Base-by-base conservation (phyloP, 2,888 invertebrate species). In the Latrodectus hesperus region DNA sequence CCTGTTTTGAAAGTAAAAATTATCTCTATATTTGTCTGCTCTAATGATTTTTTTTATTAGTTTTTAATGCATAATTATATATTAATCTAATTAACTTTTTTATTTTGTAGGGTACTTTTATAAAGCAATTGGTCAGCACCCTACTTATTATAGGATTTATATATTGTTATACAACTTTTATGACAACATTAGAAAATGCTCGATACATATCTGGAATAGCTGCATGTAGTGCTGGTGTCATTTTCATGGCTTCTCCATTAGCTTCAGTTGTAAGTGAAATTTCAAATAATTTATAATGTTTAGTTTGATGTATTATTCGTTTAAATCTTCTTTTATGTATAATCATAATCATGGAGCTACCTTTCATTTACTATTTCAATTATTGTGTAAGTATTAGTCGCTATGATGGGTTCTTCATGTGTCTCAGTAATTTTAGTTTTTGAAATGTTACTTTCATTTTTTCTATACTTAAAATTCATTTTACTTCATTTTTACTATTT, bases 211-310 rank as follows among this genome's bases (percentile, higher is more conserved):
- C 96, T 90, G 97, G 97, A 6, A 84, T 92, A 76, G 88, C 92
- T 74, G 92, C 96, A 90, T 96, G 96, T 92, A 92, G 94, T 60
- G 93, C 96, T 76, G 96, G 97, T 0, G 94, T 97, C 79, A 91
- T 96, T 89, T 96, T 96, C 91, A 95, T 97, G 92, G 96, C 96
- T 49, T 95, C 97, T 12, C 97, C 97, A 9, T 93, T 97, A 90
- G 95, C 95, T 78, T 95, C 96, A 92, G 92, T 97, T 90, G 88
- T 88, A 77, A 78, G 75, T 72, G 51, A 68, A 51, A 6, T 64
- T 10, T 67, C 6, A n/a, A 72, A 14, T 72, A 1, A 51, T 72
- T 55, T 9, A 22, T 1, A 22, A 22, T 22, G 22, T 1, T 22
- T 22, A 38, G 6, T 38, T 38, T 38, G 38, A 38, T 38, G 38